These are phyloP conservation scores for Dermatemys mawii DNA, from an alignment of 2,113 vertebrate genomes.

Conservation along the genomic window DNA sequence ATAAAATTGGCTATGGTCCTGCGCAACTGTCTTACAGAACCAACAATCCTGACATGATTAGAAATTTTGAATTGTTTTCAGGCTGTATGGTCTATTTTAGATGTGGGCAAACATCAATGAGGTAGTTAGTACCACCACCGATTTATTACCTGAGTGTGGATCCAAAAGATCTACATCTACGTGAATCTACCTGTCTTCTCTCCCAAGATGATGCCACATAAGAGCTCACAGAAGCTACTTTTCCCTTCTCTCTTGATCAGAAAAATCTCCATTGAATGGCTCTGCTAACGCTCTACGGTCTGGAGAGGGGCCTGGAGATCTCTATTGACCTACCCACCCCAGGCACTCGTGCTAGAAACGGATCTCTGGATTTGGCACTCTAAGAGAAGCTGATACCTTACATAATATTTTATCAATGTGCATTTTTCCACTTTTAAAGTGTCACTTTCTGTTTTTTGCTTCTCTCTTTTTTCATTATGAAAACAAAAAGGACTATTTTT, in stretches of 20 bases:
- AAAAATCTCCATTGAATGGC: neutral
- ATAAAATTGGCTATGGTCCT: neutral
- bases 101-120: neutral
- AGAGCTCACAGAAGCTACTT: neutral
- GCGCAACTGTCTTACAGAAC: neutral
- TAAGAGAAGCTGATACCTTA: neutral
- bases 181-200: neutral
- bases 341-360: accelerated
- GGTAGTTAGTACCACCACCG: neutral
- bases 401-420: neutral
- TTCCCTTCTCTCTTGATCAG: neutral
- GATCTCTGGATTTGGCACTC: neutral
- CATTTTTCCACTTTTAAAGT: neutral
- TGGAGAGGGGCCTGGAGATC: neutral
- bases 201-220: neutral
- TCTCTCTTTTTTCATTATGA: neutral
- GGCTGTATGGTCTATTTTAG: neutral
- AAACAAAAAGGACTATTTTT: neutral
- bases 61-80: slow-evolving; percentile 1
- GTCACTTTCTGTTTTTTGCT: neutral
- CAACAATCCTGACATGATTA: neutral
- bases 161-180: neutral
- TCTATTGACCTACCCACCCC: neutral
- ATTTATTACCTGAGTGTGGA: neutral
- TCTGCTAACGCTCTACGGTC: neutral